Evolutionary conservation across 2,113 vertebrate species (phyloP).

Genomic region (Alethe castanea): DNA sequence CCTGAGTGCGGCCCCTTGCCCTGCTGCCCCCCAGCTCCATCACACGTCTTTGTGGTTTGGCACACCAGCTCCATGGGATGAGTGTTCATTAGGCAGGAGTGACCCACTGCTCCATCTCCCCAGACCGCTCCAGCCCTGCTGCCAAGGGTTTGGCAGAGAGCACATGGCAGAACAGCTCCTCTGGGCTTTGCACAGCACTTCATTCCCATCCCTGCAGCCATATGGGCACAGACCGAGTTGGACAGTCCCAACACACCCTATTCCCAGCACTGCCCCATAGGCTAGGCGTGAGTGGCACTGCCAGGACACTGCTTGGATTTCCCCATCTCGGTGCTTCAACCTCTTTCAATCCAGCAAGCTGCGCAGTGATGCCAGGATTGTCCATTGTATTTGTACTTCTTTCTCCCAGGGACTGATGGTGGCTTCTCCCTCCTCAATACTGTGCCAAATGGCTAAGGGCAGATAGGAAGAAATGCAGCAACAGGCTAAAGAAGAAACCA

Average conservation of each 20-base stretch:
- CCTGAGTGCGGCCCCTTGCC: not conserved
- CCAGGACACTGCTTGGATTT: not conserved
- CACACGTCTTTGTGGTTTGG: too few relatives aligned
- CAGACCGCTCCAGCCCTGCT: not conserved
- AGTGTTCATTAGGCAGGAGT: not conserved
- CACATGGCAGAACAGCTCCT: not conserved
- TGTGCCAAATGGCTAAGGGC: not conserved
- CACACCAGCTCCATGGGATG: not conserved
- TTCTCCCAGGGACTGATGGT: not conserved
- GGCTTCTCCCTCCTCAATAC: not conserved
- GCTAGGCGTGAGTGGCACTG: not conserved
- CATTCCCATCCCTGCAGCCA: rapidly evolving
- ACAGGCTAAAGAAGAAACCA: not conserved
- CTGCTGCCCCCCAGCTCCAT: not conserved
- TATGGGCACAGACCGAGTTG: not conserved
- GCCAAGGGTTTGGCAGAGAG: not conserved
- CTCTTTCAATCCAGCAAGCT: not conserved
- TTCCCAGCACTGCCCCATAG: not conserved
- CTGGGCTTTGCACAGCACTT: rapidly evolving
- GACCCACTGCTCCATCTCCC: not conserved
- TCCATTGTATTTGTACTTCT: not conserved
- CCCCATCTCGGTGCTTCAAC: not conserved
- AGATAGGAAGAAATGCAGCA: not conserved
- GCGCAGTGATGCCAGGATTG: too few relatives aligned
- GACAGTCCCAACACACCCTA: not conserved